Evolutionary conservation across 92 coral and sea anemone species (phyloP).

Genomic region (Virgularia gustaviana): DNA sequence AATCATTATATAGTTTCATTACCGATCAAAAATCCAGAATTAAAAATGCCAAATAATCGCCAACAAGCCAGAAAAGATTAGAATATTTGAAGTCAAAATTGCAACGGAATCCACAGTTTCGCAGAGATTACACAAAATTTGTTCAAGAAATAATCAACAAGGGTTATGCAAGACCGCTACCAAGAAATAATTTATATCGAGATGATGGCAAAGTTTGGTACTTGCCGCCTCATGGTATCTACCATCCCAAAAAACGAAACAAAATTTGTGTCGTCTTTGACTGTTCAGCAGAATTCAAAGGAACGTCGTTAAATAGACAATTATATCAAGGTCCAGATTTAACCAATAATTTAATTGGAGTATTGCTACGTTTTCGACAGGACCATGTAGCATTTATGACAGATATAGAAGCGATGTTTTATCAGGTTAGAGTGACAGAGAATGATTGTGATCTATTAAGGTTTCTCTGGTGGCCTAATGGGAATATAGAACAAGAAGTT

Average conservation of each 20-base stretch:
- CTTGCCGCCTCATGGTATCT: conserved; percentile 51
- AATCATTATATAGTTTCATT: conserved; percentile 42
- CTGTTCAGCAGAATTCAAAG: conserved; percentile 47
- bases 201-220: conserved; percentile 50
- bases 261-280: conserved; percentile 36
- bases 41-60: conserved; percentile 35
- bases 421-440: conserved; percentile 46
- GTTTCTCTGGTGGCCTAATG: conserved; percentile 48
- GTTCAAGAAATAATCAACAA: conserved; percentile 38
- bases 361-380: conserved; percentile 44
- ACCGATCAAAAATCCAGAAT: conserved; percentile 34
- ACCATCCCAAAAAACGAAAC: conserved; percentile 39
- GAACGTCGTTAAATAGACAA: conserved; percentile 33
- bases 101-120: conserved; percentile 10
- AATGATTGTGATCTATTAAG: conserved; percentile 44
- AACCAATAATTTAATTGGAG: conserved; percentile 52
- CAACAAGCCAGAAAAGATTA: conserved; percentile 47
- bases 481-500: conserved; percentile 29
- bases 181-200: conserved; percentile 22
- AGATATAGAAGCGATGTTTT: conserved; percentile 49
- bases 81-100: conserved; percentile 29
- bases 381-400: conserved; percentile 47
- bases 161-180: conserved; percentile 46
- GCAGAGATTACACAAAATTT: conserved; percentile 39
- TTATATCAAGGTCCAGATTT: conserved; percentile 54